phyloP scores from a whole-genome alignment of 92 coral and sea anemone species.

The Siderastrea siderea region DNA sequence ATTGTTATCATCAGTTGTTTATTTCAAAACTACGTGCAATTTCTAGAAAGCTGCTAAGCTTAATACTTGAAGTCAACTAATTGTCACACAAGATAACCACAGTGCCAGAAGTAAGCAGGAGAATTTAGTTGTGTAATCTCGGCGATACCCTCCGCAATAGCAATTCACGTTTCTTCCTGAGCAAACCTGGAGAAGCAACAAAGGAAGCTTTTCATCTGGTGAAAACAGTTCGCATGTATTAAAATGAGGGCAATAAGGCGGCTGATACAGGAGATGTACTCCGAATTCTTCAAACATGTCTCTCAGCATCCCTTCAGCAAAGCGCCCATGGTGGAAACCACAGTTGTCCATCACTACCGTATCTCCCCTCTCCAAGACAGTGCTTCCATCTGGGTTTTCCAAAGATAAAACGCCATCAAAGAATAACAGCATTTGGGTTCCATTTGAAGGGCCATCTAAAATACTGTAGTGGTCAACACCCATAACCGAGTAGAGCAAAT shows the following conservation, averaged over 20 bases:
- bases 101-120: not conserved
- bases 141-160: not conserved
- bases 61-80: too few relatives aligned
- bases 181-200: not conserved
- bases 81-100: constrained; percentile 17
- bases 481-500: constrained; percentile 51
- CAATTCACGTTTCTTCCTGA: constrained; percentile 6
- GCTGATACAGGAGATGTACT: constrained; percentile 36
- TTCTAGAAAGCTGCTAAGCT: not conserved
- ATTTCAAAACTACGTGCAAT: constrained; percentile 1
- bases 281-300: constrained; percentile 50
- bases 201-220: constrained; percentile 32
- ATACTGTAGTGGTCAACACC: constrained; percentile 49
- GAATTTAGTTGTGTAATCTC: not conserved
- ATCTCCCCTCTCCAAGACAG: constrained; percentile 66
- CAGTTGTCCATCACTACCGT: constrained; percentile 78
- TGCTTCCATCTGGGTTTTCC: constrained; percentile 51
- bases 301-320: constrained; percentile 28
- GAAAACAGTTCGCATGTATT: constrained; percentile 53
- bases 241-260: constrained; percentile 49
- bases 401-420: constrained; percentile 58
- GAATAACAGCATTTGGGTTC: constrained; percentile 59
- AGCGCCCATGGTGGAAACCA: constrained; percentile 51
- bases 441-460: constrained; percentile 61
- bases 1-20: not conserved